Base-by-base conservation (phyloP, 2,797 vertebrate species). In the Gymnopithys bicolor region DNA sequence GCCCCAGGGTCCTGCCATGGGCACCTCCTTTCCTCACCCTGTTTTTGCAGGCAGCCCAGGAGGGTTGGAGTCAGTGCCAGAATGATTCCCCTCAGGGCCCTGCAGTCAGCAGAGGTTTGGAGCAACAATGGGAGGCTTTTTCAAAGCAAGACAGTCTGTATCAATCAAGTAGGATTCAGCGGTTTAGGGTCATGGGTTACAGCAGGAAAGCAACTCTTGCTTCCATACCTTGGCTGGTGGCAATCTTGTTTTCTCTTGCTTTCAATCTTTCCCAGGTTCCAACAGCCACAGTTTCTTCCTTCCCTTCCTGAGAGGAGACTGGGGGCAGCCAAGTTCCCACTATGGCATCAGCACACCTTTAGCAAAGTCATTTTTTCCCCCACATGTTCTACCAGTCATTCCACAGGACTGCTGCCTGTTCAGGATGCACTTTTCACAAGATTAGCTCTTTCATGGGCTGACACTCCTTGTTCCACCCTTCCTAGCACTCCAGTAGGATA, bases 1-100 rank as follows among this genome's bases (percentile, higher is more conserved):
- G 86, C 73, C 63, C 21, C 1, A 0, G 30, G 41, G 32, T 37
- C 74, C 86, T 52, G 24, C 32, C 0, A 0, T 1, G 10, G 1
- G 58, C 56, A 52, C 43, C 43, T 63, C 60, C 24, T 53, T 17
- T 33, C 45, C 85, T 66, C 9, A 23, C 30, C 7, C 35, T 22
- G 51, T 11, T 62, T 81, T 66, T 59, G 30, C 52, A 76, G 76
- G 27, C 52, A 85, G 64, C 14, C 46, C 88, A 32, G 49, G 80
- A 48, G 45, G 77, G 21, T 6, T 53, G 56, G 62, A 60, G 23
- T 22, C 52, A 25, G 49, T 0, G 28, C n/a, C 6, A 43, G 55
- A 79, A 48, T 0, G 4, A 22, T 35, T 62, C 58, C 43, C 52
- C 66, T 10, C 14, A 1, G 75, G 86, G 60, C 23, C 2, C 55